A percentile compares a stretch with the other conserved stretches of the same genome.
These are phyloP conservation scores for Bombus huntii DNA, from an alignment of 1,140 invertebrate species.

Conservation along the genomic window DNA sequence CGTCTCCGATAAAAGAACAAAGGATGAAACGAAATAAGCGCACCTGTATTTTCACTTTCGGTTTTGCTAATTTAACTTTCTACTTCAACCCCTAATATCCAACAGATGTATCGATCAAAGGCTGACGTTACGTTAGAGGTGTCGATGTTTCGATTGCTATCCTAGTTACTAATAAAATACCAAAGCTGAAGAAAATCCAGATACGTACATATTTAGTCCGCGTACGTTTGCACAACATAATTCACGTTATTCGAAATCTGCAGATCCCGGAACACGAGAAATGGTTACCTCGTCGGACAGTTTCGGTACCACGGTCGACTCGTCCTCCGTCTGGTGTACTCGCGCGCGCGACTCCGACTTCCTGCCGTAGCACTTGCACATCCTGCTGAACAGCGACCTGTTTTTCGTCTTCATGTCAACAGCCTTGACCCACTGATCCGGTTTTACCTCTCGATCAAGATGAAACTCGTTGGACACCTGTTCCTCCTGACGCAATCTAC, in stretches of 20 bases:
- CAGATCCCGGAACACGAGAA: neutral
- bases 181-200: neutral
- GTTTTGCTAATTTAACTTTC: too few species aligned
- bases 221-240: conserved; percentile 3
- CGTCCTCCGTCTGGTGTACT: neutral
- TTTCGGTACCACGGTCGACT: neutral
- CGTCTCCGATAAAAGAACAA: too few species aligned
- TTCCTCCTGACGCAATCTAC: neutral
- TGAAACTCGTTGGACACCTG: neutral
- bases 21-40: too few species aligned
- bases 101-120: too few species aligned
- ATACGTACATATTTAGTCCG: neutral
- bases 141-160: neutral
- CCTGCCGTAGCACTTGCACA: conserved; percentile 69
- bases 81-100: too few species aligned
- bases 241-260: too few species aligned
- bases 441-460: neutral
- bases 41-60: too few species aligned
- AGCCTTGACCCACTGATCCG: conserved; percentile 27
- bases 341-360: neutral
- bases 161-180: neutral
- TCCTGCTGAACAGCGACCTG: conserved; percentile 65
- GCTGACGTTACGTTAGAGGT: too few species aligned
- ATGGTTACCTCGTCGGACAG: neutral
- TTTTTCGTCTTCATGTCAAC: conserved; percentile 68